Evolutionary conservation across 1,140 invertebrate genomes (phyloP).

Genomic region (Caerostris darwini): DNA sequence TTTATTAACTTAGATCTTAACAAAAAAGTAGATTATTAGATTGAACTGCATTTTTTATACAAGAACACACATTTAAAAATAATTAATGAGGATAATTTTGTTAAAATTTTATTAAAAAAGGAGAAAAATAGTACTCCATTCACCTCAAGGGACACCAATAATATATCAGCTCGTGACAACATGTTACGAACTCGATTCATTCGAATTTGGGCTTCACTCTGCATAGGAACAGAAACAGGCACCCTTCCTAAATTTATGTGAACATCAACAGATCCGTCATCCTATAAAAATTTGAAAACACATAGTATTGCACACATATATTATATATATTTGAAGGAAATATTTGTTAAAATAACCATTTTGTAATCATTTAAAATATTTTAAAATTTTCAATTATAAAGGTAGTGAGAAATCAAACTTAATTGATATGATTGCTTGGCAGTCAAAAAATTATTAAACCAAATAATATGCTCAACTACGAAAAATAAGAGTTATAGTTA

Average conservation of each 20-base stretch:
- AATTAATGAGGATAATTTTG: neutral
- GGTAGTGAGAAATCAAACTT: too few relatives aligned
- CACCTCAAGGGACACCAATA: conserved; percentile 80
- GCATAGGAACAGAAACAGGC: conserved; percentile 78
- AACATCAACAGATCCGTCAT: conserved; percentile 82
- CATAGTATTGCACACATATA: too few relatives aligned
- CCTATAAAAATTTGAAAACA: conserved; percentile 78
- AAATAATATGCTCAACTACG: too few relatives aligned
- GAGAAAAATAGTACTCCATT: neutral
- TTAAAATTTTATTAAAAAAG: neutral
- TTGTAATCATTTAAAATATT: too few relatives aligned
- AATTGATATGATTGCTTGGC: too few relatives aligned
- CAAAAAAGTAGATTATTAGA: too few relatives aligned
- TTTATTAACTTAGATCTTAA: too few relatives aligned
- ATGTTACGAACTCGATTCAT: conserved; percentile 81
- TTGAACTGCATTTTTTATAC: neutral
- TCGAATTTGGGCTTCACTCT: conserved; percentile 81
- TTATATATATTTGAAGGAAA: too few relatives aligned
- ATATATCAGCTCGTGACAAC: conserved; percentile 80
- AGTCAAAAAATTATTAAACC: too few relatives aligned
- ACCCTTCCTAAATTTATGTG: conserved; percentile 82
- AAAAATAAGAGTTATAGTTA: too few relatives aligned
- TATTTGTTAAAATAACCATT: too few relatives aligned
- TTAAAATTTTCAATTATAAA: too few relatives aligned
- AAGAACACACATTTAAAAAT: neutral